A percentile compares a stretch with the other conserved stretches of the same genome.
Evolutionary conservation across 2,888 invertebrate species (phyloP).

Genomic region (Volucella inanis): DNA sequence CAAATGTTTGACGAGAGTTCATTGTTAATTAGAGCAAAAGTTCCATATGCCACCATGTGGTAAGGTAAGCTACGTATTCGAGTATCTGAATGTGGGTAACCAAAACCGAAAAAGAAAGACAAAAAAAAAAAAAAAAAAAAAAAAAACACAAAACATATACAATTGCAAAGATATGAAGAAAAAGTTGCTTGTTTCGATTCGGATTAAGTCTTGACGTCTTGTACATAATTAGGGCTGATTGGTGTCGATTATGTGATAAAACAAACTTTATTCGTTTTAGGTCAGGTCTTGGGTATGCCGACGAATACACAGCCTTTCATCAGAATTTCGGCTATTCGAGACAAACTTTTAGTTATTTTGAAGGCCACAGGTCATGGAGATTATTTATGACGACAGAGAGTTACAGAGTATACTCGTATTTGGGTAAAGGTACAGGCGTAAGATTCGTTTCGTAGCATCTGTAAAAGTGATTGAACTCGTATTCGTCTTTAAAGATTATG

Average conservation of each 20-base stretch:
- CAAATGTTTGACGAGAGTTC: conserved; percentile 51
- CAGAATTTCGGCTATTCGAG: too few relatives aligned
- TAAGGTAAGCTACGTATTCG: neutral
- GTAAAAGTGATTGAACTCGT: too few relatives aligned
- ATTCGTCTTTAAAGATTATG: too few relatives aligned
- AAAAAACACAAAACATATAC: conserved; percentile 3
- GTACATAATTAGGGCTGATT: conserved; percentile 60
- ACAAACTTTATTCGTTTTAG: neutral
- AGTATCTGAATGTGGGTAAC: conserved; percentile 9
- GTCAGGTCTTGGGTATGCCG: too few relatives aligned
- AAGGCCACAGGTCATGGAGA: too few relatives aligned
- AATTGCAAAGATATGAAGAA: conserved; percentile 16
- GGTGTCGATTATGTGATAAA: conserved; percentile 58
- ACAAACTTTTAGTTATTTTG: too few relatives aligned
- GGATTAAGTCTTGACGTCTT: conserved; percentile 59
- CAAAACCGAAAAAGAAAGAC: neutral
- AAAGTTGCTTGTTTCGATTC: conserved; percentile 56
- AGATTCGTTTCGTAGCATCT: too few relatives aligned
- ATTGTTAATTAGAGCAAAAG: conserved; percentile 64
- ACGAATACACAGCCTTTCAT: too few relatives aligned
- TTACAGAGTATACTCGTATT: too few relatives aligned
- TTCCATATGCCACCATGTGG: conserved; percentile 28
- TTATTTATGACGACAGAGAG: too few relatives aligned
- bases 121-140: conserved; percentile 1
- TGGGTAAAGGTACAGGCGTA: too few relatives aligned